A percentile compares a stretch with the other conserved stretches of the same genome.
Evolutionary conservation across 2,113 vertebrate genomes (phyloP).

Genomic region (Saccopteryx bilineata): DNA sequence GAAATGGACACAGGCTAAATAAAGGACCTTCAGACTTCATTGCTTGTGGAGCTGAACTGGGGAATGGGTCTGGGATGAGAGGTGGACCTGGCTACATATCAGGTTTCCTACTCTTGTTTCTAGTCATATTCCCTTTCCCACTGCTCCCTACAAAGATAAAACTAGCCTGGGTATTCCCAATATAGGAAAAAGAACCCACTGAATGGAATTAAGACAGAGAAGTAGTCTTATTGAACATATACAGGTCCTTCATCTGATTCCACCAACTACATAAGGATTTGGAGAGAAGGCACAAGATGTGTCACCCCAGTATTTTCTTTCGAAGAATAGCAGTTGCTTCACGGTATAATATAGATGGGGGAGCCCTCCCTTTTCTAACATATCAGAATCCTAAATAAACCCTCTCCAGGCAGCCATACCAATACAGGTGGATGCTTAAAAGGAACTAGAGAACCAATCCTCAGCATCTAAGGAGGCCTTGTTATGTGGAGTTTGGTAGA

Average conservation of each 20-base stretch:
- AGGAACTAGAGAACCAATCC: neutral
- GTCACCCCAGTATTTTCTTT: neutral
- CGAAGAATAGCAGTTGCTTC: neutral
- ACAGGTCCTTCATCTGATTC: neutral
- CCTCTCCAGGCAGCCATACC: neutral
- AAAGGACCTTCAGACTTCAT: conserved; percentile 44
- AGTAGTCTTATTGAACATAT: neutral
- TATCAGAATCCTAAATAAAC: neutral
- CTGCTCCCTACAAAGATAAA: neutral
- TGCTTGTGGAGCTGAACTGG: neutral
- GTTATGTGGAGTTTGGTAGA: neutral
- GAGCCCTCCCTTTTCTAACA: neutral
- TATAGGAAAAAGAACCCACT: neutral
- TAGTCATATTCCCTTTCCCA: neutral
- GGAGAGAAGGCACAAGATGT: neutral
- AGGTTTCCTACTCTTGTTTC: neutral
- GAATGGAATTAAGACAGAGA: neutral
- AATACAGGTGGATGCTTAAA: neutral
- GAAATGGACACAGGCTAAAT: conserved; percentile 48
- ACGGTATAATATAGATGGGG: neutral
- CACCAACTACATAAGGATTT: neutral
- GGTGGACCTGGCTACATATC: neutral
- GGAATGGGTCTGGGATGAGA: neutral
- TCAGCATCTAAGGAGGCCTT: neutral
- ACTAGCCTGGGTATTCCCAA: neutral